Evolutionary conservation across 2,888 invertebrate species (phyloP).

Genomic region (Smittia sp.): DNA sequence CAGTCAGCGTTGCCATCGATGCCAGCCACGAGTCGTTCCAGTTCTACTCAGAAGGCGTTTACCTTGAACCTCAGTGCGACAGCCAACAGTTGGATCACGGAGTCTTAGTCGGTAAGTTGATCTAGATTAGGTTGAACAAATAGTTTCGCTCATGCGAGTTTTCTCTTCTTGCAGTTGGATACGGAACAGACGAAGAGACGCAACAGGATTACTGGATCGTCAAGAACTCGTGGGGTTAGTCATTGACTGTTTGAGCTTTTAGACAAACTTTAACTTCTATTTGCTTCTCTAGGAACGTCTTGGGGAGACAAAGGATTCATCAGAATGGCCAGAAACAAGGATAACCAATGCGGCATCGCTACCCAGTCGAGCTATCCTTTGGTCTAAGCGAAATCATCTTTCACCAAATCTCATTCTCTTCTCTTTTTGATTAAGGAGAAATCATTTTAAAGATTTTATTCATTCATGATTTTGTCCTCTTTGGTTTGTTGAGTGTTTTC

Average conservation of each 20-base stretch:
- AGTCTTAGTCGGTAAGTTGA: conserved; percentile 44
- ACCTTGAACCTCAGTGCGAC: conserved; percentile 76
- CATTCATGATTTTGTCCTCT: not conserved
- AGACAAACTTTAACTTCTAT: not conserved
- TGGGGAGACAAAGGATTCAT: conserved; percentile 88
- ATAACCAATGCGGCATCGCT: conserved; percentile 88
- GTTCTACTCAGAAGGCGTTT: conserved; percentile 77
- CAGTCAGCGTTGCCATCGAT: conserved; percentile 85
- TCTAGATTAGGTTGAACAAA: not conserved
- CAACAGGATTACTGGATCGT: conserved; percentile 66
- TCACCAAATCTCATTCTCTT: not conserved
- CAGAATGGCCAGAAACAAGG: conserved; percentile 78
- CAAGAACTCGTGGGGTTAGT: conserved; percentile 65
- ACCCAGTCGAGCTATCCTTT: conserved; percentile 79
- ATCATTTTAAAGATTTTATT: not conserved
- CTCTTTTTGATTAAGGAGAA: not conserved
- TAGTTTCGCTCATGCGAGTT: too few species aligned
- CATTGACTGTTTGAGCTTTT: not conserved
- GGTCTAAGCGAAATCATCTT: conserved; percentile 57
- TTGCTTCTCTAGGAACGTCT: not conserved
- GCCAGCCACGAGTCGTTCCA: conserved; percentile 83
- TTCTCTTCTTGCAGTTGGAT: too few species aligned
- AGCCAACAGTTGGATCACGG: conserved; percentile 76
- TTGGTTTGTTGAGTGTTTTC: not conserved
- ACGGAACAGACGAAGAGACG: conserved; percentile 52